Conservation (phyloP, 2,113 vertebrate species). For the Ochotona princeps region DNA sequence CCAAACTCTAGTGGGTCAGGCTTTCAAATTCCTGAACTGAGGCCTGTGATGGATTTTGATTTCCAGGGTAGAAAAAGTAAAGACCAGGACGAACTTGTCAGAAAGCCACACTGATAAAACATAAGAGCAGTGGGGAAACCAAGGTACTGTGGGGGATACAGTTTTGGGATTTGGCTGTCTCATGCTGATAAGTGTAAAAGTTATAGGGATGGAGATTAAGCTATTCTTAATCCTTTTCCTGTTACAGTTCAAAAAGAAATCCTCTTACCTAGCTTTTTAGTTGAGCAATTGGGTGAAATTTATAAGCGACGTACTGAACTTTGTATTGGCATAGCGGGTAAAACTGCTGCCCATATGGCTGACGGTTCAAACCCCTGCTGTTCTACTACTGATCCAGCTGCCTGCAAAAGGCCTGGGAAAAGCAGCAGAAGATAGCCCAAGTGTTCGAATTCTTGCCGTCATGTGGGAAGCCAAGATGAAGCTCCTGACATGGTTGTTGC, state of each 20-base stretch:
- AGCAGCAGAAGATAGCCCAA: no score
- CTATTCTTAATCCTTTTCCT: neutral
- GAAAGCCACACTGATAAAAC: neutral
- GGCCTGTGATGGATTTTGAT: neutral
- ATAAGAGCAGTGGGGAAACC: neutral
- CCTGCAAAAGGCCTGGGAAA: no score
- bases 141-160: neutral
- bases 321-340: no score
- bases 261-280: neutral
- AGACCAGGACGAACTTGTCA: neutral
- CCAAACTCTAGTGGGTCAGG: neutral
- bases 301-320: neutral
- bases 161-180: neutral
- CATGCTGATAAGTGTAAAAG: neutral
- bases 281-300: neutral
- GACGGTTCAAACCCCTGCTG: no score
- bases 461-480: no score
- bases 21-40: neutral
- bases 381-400: no score
- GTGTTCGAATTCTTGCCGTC: no score
- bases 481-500: no score
- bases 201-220: neutral
- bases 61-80: slow-evolving; percentile 1
- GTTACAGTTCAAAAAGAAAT: neutral
- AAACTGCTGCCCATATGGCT: no score